Percentiles rank a stretch among this genome's conserved stretches.
These are phyloP conservation scores for Apogon hyalosoma DNA, from an alignment of 2,797 vertebrate genomes.

Conservation along the genomic window DNA sequence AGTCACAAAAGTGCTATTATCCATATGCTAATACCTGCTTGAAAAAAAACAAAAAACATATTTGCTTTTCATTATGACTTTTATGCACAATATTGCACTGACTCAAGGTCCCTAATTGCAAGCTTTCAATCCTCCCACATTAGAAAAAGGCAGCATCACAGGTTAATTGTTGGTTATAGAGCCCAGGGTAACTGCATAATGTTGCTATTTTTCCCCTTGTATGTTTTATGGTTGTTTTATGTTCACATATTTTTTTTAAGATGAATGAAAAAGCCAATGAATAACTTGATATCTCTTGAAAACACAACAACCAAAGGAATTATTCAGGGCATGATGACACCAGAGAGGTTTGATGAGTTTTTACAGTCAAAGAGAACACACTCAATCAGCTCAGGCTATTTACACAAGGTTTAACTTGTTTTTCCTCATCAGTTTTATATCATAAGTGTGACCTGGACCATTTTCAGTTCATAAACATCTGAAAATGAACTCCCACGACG, in stretches of 20 bases:
- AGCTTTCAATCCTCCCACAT: slow-evolving; percentile 22
- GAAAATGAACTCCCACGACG: no score
- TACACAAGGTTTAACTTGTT: slow-evolving; percentile 4
- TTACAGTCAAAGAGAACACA: slow-evolving; percentile 21
- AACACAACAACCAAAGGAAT: slow-evolving; percentile 4
- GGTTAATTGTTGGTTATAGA: slow-evolving; percentile 33
- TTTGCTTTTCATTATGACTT: neutral
- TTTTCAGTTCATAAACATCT: no score
- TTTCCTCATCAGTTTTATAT: no score
- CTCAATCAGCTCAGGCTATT: slow-evolving; percentile 28
- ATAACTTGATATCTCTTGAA: slow-evolving; percentile 18
- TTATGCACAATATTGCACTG: neutral
- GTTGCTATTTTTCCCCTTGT: neutral
- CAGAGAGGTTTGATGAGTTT: slow-evolving; percentile 29
- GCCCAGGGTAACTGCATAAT: slow-evolving; percentile 1
- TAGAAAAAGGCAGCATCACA: slow-evolving; percentile 5
- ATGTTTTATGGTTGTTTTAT: slow-evolving; percentile 10
- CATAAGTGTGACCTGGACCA: no score
- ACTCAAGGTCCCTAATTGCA: slow-evolving; percentile 16
- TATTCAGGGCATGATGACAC: slow-evolving; percentile 7
- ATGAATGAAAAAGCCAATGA: slow-evolving; percentile 1
- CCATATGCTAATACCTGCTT: neutral
- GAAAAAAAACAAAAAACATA: neutral
- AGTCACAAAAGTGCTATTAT: neutral
- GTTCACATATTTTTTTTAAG: slow-evolving; percentile 1